A percentile compares a stretch with the other conserved stretches of the same genome.
phyloP scores from a whole-genome alignment of 64 coral and sea anemone genomes.

The Hydrozoanthus tunicans region DNA sequence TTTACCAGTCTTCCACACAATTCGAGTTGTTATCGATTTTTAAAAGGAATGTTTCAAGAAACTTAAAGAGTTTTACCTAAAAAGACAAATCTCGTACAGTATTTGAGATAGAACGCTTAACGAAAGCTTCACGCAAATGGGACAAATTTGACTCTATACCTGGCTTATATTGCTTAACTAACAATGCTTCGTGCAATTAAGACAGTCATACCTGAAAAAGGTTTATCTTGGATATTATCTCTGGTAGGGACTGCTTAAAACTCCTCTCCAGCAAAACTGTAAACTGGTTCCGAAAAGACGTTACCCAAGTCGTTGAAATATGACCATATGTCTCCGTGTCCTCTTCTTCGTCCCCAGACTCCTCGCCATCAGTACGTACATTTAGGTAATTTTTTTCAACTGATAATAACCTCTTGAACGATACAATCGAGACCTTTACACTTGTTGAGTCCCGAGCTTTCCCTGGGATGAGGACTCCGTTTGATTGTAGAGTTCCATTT shows the following conservation, averaged over 20 bases:
- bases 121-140: not conserved
- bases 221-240: slow-evolving; percentile 88
- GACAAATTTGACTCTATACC: not conserved
- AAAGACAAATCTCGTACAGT: no score
- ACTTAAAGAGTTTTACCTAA: no score
- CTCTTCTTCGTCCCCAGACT: slow-evolving; percentile 60
- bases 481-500: not conserved
- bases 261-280: slow-evolving; percentile 71
- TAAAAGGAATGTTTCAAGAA: no score
- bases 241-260: slow-evolving; percentile 88
- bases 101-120: not conserved
- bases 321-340: slow-evolving; percentile 46
- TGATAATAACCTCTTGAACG: not conserved
- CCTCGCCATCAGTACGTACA: slow-evolving; percentile 58
- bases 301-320: slow-evolving; percentile 82
- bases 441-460: not conserved
- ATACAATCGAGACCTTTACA: not conserved
- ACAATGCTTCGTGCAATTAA: not conserved
- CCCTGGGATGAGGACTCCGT: not conserved
- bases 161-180: no score
- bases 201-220: slow-evolving; percentile 67
- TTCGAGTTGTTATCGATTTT: no score
- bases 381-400: slow-evolving; percentile 44
- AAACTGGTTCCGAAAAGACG: slow-evolving; percentile 95
- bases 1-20: no score